Conservation (phyloP, 2,113 vertebrate genomes). For the Isurus oxyrinchus region DNA sequence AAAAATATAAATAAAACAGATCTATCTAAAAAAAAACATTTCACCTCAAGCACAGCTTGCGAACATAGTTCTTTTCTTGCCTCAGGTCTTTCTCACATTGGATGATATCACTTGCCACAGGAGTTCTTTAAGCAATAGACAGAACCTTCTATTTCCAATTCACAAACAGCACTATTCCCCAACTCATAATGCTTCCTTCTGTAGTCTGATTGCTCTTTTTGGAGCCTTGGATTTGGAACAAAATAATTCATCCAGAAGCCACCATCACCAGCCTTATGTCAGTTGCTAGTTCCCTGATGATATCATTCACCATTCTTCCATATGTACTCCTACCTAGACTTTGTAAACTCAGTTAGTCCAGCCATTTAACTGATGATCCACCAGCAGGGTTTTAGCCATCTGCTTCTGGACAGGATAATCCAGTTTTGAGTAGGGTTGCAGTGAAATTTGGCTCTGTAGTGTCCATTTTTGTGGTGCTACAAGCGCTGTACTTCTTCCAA, state of each 20-base stretch:
- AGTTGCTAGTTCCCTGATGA: background rate
- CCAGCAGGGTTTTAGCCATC: background rate
- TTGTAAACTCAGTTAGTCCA: background rate
- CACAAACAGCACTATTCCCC: background rate
- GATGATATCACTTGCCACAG: background rate
- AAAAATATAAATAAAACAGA: background rate
- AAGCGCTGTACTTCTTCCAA: too few relatives aligned
- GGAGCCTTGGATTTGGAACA: background rate
- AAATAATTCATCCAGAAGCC: background rate
- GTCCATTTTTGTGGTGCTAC: too few relatives aligned
- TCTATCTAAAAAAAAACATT: background rate
- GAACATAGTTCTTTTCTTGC: background rate
- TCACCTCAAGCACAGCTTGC: background rate
- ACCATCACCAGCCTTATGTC: too few relatives aligned
- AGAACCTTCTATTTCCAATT: background rate
- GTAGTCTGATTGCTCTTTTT: background rate
- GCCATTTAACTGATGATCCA: background rate
- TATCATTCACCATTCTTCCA: background rate
- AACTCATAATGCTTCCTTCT: background rate
- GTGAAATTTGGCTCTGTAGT: too few relatives aligned
- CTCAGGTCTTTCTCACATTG: background rate
- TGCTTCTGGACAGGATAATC: background rate
- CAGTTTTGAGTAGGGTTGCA: background rate
- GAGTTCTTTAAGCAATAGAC: background rate
- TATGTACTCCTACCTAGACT: background rate